Evolutionary conservation across 2,113 vertebrate genomes (phyloP), one percentile per base, ranked within the genome.

Genomic region (Xenopus laevis): DNA sequence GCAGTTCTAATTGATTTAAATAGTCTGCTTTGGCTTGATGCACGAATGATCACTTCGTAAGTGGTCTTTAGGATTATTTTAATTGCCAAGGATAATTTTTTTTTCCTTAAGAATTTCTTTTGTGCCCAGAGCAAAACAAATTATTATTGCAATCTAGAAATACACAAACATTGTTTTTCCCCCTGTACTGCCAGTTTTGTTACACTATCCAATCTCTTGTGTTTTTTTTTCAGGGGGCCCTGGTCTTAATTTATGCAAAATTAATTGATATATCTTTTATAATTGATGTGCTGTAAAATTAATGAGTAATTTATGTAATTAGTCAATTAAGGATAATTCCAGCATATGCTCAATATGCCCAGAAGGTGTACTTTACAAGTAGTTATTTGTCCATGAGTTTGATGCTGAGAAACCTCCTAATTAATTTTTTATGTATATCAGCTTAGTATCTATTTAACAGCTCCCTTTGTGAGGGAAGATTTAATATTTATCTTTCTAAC

Each of bases 281-380:
- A 98, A 99, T 99, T 99, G 97, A 99, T 99, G 97, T 98, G 97
- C 95, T 98, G 96, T 98, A 99, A 98, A 98, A 97, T 98, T 99
- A 99, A 99, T 98, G 97, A 98, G 96, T 99, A 99, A 99, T 99
- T 99, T 99, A 99, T 99, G 97, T 99, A 99, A 99, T 99, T 99
- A 98, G 97, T 98, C 97, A 98, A 99, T 99, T 99, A 99, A 98
- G 96, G 95, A 95, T 98, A 99, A 99, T 98, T 98, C 95, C 93
- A 95, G 95, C 97, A 98, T 99, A 99, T 99, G 97, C 94, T 99
- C 96, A 90, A 90, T 94, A 98, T 99, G 97, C 97, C 97, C 97
- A 98, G 97, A 98, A 99, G 97, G 97, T 98, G 95, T 93, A 95
- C 96, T 98, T 98, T 98, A 98, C 96, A 98, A 98, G 96, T 96